Percentiles rank a stretch among this genome's conserved stretches.
These are phyloP conservation scores for Bembecia ichneumoniformis DNA, from an alignment of 2,888 invertebrate species.

Conservation along the genomic window DNA sequence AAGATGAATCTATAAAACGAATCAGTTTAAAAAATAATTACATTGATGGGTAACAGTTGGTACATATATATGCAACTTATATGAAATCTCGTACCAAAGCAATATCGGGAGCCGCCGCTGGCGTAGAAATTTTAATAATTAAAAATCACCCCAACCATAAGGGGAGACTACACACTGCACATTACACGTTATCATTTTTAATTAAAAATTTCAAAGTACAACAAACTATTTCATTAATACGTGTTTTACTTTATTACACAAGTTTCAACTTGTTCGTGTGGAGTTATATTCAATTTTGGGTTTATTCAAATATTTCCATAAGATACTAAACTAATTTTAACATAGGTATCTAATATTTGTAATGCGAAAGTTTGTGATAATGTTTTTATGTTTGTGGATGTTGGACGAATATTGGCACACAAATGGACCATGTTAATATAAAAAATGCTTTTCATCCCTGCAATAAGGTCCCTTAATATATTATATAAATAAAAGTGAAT, in stretches of 20 bases:
- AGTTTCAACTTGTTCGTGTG: background rate
- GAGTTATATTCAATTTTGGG: background rate
- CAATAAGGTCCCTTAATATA: no score
- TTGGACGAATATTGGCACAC: no score
- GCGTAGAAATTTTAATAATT: conserved; percentile 70
- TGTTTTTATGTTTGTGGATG: no score
- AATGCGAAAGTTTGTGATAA: no score
- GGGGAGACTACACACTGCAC: conserved; percentile 46
- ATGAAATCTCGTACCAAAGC: conserved; percentile 16
- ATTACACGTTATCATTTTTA: conserved; percentile 66
- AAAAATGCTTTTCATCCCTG: no score
- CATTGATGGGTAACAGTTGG: background rate
- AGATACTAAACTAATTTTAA: no score
- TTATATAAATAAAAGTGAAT: no score
- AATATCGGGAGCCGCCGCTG: conserved; percentile 51
- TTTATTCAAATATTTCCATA: no score
- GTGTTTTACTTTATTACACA: background rate
- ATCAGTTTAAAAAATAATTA: background rate
- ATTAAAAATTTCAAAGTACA: conserved; percentile 30
- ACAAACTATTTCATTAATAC: background rate
- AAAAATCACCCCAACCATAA: conserved; percentile 63
- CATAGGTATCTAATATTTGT: no score
- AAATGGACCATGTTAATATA: no score
- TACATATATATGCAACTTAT: background rate
- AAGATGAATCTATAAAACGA: no score